Percentiles rank a stretch among this genome's conserved stretches.
These are phyloP conservation scores for Eulithis testata DNA, from an alignment of 2,888 invertebrate genomes.

Conservation along the genomic window DNA sequence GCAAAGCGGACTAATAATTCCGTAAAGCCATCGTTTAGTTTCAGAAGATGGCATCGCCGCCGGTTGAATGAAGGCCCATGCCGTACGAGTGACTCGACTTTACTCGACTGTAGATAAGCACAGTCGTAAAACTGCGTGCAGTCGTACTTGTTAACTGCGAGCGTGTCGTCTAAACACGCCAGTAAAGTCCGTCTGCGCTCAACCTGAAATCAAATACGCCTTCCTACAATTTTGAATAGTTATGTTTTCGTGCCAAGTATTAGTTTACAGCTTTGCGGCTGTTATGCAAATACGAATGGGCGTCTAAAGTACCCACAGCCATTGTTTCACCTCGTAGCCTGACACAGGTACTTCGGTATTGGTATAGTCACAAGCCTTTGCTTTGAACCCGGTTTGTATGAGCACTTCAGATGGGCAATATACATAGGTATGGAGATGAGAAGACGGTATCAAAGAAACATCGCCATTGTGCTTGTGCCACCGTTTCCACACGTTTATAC, in stretches of 20 bases:
- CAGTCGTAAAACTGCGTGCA: constrained; percentile 4
- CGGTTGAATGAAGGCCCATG: neutral
- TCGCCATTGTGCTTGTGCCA: constrained; percentile 5
- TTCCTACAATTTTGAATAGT: constrained; percentile 50
- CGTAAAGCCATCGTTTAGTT: too few species aligned
- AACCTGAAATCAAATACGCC: constrained; percentile 44
- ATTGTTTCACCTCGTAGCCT: constrained; percentile 46
- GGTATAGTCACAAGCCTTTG: constrained; percentile 36
- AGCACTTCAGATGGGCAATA: constrained; percentile 35
- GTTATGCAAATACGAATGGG: constrained; percentile 56
- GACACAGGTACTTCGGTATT: constrained; percentile 37
- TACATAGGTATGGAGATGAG: constrained; percentile 27
- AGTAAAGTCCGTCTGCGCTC: constrained; percentile 5
- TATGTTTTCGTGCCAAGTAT: constrained; percentile 53
- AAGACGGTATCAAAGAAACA: constrained; percentile 26
- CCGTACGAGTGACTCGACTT: neutral
- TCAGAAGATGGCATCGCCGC: too few species aligned
- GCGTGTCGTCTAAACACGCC: constrained; percentile 2
- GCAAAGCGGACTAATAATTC: too few species aligned
- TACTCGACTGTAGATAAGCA: neutral
- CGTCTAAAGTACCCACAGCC: constrained; percentile 47
- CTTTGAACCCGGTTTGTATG: constrained; percentile 36
- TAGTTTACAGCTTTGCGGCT: constrained; percentile 55
- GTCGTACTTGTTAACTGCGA: neutral
- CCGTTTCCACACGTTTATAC: constrained; percentile 13